Conservation (phyloP, 2,888 invertebrate species). For the Leucania comma region DNA sequence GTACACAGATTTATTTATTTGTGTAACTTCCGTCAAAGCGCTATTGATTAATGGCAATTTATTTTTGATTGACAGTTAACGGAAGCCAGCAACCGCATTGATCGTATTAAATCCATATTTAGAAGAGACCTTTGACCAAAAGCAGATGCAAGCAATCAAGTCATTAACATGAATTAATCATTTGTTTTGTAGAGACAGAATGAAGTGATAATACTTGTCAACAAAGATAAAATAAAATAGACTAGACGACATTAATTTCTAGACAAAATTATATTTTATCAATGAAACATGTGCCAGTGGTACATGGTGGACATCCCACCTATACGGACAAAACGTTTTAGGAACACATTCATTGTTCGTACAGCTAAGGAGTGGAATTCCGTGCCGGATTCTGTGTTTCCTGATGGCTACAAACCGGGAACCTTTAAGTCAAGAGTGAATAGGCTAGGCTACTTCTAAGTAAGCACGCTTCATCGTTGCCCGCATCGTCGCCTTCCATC, state of each 20-base stretch:
- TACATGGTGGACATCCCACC: too few relatives aligned
- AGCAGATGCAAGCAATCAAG: neutral
- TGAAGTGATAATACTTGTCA: constrained; percentile 14
- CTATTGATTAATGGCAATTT: constrained; percentile 14
- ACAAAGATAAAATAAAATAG: neutral
- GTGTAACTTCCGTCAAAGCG: constrained; percentile 35
- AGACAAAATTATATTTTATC: neutral
- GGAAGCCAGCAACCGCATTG: constrained; percentile 6
- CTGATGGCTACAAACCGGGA: too few relatives aligned
- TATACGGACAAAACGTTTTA: too few relatives aligned
- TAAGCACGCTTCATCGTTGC: too few relatives aligned
- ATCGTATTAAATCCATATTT: constrained; percentile 10
- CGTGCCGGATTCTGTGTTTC: too few relatives aligned
- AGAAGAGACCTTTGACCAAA: constrained; percentile 10
- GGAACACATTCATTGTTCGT: too few relatives aligned
- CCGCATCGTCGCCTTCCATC: too few relatives aligned
- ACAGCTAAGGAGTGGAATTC: too few relatives aligned
- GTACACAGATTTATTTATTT: constrained; percentile 6
- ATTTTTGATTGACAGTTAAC: constrained; percentile 10
- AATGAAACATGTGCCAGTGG: too few relatives aligned
- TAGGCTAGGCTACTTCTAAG: too few relatives aligned
- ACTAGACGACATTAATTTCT: neutral
- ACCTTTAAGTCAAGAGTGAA: too few relatives aligned
- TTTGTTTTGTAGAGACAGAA: neutral
- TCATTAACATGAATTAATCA: constrained; percentile 11